These are phyloP conservation scores for Alcedo quadribrachys DNA, from an alignment of 2,797 vertebrate genomes.

Conservation along the genomic window DNA sequence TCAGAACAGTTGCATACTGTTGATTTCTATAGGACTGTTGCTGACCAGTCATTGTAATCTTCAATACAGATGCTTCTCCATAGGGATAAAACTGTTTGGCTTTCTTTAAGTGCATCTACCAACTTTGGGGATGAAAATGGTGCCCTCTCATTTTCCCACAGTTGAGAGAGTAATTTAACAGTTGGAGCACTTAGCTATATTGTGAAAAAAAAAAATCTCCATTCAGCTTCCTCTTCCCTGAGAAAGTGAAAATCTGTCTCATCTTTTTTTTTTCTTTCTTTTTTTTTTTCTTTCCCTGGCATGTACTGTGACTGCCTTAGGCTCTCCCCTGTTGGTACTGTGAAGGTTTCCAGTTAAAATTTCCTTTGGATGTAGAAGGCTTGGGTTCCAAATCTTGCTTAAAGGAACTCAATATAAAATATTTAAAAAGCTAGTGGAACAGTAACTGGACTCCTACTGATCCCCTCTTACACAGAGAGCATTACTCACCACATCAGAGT, in stretches of 20 bases:
- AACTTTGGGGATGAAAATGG: slow-evolving; percentile 1
- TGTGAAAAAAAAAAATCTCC: neutral
- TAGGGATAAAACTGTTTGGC: neutral
- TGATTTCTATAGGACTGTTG: neutral
- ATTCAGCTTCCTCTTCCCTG: neutral
- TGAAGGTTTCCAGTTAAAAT: neutral
- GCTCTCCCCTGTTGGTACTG: neutral
- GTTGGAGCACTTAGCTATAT: neutral
- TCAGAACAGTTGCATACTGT: neutral
- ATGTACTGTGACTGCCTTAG: neutral
- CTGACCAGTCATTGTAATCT: neutral
- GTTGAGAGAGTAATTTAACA: neutral
- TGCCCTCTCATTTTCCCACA: neutral
- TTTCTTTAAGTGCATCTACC: neutral
- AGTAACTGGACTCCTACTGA: neutral
- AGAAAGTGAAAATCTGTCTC: neutral
- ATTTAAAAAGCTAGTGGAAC: neutral
- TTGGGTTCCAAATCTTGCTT: neutral
- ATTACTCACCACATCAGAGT: neutral
- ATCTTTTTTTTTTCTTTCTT: neutral
- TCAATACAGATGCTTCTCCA: neutral
- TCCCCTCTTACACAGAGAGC: neutral
- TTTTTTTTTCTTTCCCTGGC: neutral
- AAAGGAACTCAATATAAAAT: neutral
- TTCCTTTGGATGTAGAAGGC: neutral